Evolutionary conservation across 2,797 vertebrate species (phyloP).

Genomic region (Enteromius thamalakanensis): DNA sequence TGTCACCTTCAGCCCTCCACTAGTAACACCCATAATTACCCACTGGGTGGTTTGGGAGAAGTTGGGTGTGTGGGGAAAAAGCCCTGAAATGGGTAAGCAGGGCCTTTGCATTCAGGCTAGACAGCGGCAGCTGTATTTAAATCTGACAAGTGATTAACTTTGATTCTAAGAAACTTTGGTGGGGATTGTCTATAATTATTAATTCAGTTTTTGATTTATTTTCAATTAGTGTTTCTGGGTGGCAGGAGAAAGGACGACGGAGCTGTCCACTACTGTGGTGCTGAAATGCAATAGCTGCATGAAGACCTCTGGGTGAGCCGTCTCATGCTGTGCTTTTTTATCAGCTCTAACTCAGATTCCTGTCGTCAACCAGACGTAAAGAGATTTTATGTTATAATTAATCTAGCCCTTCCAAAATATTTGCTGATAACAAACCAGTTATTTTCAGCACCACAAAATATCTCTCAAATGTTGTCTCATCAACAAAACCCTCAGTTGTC

Average conservation of each 20-base stretch:
- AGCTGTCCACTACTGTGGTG: slow-evolving; percentile 52
- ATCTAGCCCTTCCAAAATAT: neutral
- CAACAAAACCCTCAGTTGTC: neutral
- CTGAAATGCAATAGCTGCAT: slow-evolving; percentile 47
- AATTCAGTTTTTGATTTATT: neutral
- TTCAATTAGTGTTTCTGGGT: neutral
- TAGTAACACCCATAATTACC: slow-evolving; percentile 23
- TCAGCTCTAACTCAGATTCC: neutral
- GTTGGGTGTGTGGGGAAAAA: neutral
- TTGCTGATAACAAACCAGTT: neutral
- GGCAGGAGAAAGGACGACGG: neutral
- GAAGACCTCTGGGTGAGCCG: neutral
- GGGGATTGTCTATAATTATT: neutral
- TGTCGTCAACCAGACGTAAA: neutral
- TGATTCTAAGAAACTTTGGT: neutral
- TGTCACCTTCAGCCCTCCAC: slow-evolving; percentile 17
- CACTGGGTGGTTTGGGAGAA: slow-evolving; percentile 13
- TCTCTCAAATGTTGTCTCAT: neutral
- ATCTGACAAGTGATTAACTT: slow-evolving; percentile 36
- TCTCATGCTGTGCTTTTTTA: slow-evolving; percentile 6
- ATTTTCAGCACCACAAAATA: neutral
- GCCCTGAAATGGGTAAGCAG: neutral
- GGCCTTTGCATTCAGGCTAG: neutral
- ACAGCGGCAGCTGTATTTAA: slow-evolving; percentile 26
- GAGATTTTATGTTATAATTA: neutral